Percentiles rank a stretch among this genome's conserved stretches.
phyloP scores from a whole-genome alignment of 2,113 vertebrate species.

The Tor tambroides region DNA sequence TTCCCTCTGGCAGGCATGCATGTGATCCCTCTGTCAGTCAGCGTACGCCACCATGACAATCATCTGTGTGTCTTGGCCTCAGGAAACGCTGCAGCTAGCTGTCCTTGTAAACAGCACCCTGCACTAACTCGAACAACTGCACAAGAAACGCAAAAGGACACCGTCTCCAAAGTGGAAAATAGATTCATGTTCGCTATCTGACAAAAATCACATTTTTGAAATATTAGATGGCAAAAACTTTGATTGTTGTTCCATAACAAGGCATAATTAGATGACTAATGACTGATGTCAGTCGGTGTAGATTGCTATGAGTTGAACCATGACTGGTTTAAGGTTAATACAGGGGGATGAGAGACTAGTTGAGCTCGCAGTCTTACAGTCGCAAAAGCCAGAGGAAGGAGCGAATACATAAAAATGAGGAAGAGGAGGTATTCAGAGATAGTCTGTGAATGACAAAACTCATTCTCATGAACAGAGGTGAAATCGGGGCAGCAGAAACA shows the following conservation, averaged over 20 bases:
- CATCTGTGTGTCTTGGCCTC: constrained; percentile 75
- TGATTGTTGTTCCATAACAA: neutral
- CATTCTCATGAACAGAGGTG: neutral
- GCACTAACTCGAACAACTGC: constrained; percentile 71
- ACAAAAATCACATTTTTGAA: neutral
- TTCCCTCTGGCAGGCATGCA: constrained; percentile 77
- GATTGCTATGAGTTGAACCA: neutral
- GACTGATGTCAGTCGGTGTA: neutral
- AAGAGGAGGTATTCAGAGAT: neutral
- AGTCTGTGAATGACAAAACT: neutral
- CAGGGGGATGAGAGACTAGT: neutral
- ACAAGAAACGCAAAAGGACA: constrained; percentile 59
- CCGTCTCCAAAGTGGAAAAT: constrained; percentile 42
- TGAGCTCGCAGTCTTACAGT: neutral
- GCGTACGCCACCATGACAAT: constrained; percentile 80
- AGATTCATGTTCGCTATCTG: neutral
- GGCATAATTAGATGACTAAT: neutral
- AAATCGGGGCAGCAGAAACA: neutral
- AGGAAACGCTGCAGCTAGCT: constrained; percentile 73
- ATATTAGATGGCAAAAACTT: neutral
- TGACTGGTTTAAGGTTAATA: neutral
- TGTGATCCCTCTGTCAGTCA: constrained; percentile 82
- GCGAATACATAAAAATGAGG: neutral
- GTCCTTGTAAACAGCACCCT: constrained; percentile 81
- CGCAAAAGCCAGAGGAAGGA: neutral